These are phyloP conservation scores for Notechis scutatus DNA, from an alignment of 2,113 vertebrate genomes.

Conservation along the genomic window DNA sequence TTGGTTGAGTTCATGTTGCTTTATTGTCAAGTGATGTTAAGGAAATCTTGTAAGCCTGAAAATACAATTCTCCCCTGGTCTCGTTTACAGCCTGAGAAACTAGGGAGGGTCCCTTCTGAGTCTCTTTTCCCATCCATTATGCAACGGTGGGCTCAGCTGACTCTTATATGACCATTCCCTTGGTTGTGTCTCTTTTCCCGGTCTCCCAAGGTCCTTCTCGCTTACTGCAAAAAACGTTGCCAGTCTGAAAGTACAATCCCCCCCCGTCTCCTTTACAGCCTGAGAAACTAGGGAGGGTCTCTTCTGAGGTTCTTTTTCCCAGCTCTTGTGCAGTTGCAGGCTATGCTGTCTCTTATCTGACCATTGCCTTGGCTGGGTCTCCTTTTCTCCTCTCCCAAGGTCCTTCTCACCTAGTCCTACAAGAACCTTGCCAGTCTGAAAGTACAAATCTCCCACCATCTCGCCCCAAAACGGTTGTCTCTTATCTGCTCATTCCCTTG, in stretches of 20 bases:
- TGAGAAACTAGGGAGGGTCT: not conserved
- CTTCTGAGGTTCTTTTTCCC: not conserved
- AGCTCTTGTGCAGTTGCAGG: no score
- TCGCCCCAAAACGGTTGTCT: no score
- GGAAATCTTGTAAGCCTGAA: not conserved
- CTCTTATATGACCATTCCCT: not conserved
- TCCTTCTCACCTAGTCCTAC: no score
- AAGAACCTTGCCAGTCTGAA: not conserved
- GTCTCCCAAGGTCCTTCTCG: no score
- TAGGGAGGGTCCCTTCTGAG: not conserved
- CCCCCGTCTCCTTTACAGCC: fast-evolving
- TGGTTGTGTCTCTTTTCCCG: no score
- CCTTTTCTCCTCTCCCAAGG: no score
- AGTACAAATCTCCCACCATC: not conserved
- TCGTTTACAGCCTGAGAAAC: not conserved
- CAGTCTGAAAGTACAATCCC: not conserved
- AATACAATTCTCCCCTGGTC: fast-evolving
- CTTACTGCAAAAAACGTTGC: not conserved
- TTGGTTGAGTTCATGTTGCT: not conserved
- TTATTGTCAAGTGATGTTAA: not conserved
- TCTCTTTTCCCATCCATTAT: no score
- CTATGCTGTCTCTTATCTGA: not conserved
- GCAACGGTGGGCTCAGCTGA: no score
- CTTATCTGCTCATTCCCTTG: no score
- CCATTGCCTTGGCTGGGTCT: not conserved